A percentile compares a stretch with the other conserved stretches of the same genome.
Evolutionary conservation across 2,113 vertebrate genomes (phyloP).

Genomic region (Okapia johnstoni): DNA sequence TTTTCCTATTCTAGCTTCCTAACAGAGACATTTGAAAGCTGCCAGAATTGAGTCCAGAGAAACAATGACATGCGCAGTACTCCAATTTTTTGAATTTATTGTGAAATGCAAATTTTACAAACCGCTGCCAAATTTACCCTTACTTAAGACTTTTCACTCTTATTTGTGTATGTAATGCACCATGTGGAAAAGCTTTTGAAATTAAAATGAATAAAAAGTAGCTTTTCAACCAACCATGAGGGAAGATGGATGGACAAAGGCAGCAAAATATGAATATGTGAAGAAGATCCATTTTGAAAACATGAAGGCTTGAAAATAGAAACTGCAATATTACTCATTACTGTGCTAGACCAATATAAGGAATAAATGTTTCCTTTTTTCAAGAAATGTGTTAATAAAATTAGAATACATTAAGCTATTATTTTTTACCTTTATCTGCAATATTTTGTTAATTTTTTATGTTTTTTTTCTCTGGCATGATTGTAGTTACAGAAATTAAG

Average conservation of each 20-base stretch:
- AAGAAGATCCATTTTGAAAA: not conserved
- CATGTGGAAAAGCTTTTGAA: not conserved
- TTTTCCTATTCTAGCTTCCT: not conserved
- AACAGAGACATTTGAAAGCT: not conserved
- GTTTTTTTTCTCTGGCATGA: not conserved
- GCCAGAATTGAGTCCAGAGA: not conserved
- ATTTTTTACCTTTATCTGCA: not conserved
- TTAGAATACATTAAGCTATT: not conserved
- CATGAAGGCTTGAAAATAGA: not conserved
- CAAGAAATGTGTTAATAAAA: not conserved
- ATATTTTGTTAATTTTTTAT: not conserved
- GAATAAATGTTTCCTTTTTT: not conserved
- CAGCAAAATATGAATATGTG: not conserved
- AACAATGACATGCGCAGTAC: not conserved
- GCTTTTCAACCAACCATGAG: not conserved
- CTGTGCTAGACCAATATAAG: not conserved
- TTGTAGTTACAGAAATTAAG: not conserved
- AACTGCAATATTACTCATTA: not conserved
- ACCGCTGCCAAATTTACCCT: not conserved
- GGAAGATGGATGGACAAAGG: not conserved
- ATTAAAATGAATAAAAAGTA: constrained; percentile 24
- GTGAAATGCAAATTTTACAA: not conserved
- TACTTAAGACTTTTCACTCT: not conserved
- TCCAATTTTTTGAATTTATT: constrained; percentile 14
- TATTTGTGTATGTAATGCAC: not conserved